phyloP scores from a whole-genome alignment of 2,888 invertebrate genomes.

The Kuschelorhynchus macadamiae region DNA sequence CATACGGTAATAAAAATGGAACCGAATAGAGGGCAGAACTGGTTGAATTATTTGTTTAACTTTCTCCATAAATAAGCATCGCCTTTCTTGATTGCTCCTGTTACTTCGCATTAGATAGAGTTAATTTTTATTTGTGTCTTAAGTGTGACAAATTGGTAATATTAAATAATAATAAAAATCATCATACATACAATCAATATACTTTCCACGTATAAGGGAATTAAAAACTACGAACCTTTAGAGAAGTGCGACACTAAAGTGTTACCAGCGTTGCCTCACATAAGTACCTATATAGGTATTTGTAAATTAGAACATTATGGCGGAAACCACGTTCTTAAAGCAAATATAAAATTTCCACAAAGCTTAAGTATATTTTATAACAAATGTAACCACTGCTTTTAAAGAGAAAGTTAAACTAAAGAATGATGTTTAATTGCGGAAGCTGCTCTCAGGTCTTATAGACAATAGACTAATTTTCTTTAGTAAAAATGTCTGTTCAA shows the following conservation, averaged over 20 bases:
- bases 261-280: too few species aligned
- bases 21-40: conserved; percentile 13
- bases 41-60: conserved; percentile 19
- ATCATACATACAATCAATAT: too few species aligned
- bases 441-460: conserved; percentile 3
- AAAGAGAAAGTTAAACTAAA: conserved; percentile 23
- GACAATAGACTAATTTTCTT: conserved; percentile 2
- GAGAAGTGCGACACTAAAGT: too few species aligned
- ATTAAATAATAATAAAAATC: too few species aligned
- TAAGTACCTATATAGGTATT: too few species aligned
- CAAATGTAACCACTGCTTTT: conserved; percentile 20
- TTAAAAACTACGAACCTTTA: too few species aligned
- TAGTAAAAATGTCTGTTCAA: not conserved
- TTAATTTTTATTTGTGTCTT: too few species aligned
- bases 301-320: too few species aligned
- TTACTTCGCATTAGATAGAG: too few species aligned
- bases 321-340: conserved; percentile 9
- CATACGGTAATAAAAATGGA: conserved; percentile 19
- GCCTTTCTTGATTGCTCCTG: conserved; percentile 22
- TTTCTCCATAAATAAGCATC: conserved; percentile 20
- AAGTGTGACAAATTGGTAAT: too few species aligned
- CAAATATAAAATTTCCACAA: conserved; percentile 19
- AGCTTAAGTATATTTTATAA: conserved; percentile 13
- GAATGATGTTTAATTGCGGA: conserved; percentile 27
- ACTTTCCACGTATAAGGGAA: too few species aligned